phyloP scores from a whole-genome alignment of 2,888 invertebrate genomes.

The Orthonychiurus folsomi region DNA sequence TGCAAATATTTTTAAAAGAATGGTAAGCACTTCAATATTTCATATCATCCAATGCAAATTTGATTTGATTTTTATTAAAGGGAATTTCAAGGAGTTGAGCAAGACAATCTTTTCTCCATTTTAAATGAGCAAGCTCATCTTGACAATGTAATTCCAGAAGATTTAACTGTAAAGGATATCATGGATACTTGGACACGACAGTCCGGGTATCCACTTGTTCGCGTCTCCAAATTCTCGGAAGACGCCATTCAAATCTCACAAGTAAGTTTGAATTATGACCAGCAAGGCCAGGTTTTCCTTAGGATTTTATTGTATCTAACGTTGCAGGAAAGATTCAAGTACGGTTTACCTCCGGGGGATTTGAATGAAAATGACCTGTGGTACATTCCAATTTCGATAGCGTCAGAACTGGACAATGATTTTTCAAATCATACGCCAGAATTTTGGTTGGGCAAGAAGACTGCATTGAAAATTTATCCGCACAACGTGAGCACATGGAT shows the following conservation, averaged over 20 bases:
- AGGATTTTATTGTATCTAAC: background rate
- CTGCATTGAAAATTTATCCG: background rate
- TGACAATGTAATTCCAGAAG: slow-evolving; percentile 17
- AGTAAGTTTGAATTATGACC: slow-evolving; percentile 17
- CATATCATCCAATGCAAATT: background rate
- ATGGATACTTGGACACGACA: slow-evolving; percentile 39
- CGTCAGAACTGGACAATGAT: slow-evolving; percentile 14
- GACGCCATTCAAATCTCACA: slow-evolving; percentile 28
- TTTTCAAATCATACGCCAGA: slow-evolving; percentile 13
- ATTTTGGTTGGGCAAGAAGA: slow-evolving; percentile 21
- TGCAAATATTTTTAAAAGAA: background rate
- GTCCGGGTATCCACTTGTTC: slow-evolving; percentile 33
- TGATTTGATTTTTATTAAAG: slow-evolving; percentile 5
- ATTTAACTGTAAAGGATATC: slow-evolving; percentile 31
- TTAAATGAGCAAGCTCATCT: slow-evolving; percentile 18
- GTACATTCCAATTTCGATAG: slow-evolving; percentile 21
- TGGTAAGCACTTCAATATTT: background rate
- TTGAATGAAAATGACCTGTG: slow-evolving; percentile 17
- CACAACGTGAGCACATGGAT: slow-evolving; percentile 17
- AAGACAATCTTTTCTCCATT: slow-evolving; percentile 31
- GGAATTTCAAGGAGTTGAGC: slow-evolving; percentile 17
- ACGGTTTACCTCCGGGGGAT: slow-evolving; percentile 4
- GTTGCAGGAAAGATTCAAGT: slow-evolving; percentile 17
- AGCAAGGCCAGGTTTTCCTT: background rate
- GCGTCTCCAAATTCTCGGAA: slow-evolving; percentile 20